phyloP scores from a whole-genome alignment of 2,113 vertebrate genomes.

The Campylomormyrus tamandua region DNA sequence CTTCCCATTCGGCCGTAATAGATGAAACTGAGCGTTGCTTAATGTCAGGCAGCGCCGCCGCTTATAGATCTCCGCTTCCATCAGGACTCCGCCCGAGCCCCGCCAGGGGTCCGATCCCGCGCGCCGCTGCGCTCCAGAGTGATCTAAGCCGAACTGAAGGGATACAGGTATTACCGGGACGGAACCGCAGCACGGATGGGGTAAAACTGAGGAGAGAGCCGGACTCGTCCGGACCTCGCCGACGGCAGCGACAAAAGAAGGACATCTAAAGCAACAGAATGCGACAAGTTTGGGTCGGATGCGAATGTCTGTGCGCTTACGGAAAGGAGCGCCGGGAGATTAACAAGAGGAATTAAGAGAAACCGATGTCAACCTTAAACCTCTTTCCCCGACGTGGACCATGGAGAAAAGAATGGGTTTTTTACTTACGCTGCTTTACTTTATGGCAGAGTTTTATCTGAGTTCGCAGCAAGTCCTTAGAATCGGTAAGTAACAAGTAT shows the following conservation, averaged over 20 bases:
- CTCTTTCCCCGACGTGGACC: constrained; percentile 53
- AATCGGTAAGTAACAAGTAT: constrained; percentile 72
- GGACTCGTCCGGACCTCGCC: constrained; percentile 37
- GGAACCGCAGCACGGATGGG: constrained; percentile 26
- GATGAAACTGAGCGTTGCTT: constrained; percentile 47
- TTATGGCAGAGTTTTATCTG: constrained; percentile 64
- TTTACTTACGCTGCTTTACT: constrained; percentile 65
- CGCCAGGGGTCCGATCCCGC: not conserved
- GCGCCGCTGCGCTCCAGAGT: constrained; percentile 37
- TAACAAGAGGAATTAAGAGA: constrained; percentile 54
- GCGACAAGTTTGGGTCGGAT: constrained; percentile 47
- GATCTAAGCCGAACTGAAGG: constrained; percentile 20
- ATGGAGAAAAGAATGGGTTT: constrained; percentile 65
- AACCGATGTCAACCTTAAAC: constrained; percentile 54
- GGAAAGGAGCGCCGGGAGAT: constrained; percentile 50
- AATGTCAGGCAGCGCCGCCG: constrained; percentile 53
- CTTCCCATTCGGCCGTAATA: constrained; percentile 46
- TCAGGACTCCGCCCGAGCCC: constrained; percentile 30
- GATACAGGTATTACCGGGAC: constrained; percentile 27
- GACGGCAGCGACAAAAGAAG: constrained; percentile 32
- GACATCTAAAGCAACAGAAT: constrained; percentile 34
- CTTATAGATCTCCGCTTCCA: constrained; percentile 51
- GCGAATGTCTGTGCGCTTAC: constrained; percentile 40
- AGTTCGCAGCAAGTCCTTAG: constrained; percentile 82
- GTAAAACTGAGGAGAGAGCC: constrained; percentile 40